phyloP scores from a whole-genome alignment of 2,113 vertebrate genomes.

The Alligator sinensis region DNA sequence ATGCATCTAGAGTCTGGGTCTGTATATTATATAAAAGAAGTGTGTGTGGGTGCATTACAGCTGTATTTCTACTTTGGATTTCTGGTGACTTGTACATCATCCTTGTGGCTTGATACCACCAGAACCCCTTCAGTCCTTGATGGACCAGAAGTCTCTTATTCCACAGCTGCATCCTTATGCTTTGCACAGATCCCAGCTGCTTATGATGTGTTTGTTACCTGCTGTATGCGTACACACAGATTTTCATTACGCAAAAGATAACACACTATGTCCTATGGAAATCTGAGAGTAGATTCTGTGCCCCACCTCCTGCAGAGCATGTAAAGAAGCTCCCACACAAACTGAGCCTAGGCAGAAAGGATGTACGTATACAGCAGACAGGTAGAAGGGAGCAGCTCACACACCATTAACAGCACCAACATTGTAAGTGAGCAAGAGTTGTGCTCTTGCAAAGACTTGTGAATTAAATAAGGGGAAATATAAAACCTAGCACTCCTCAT shows the following conservation, averaged over 20 bases:
- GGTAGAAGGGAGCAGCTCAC: neutral
- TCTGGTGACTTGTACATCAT: neutral
- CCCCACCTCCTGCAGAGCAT: neutral
- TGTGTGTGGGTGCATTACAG: neutral
- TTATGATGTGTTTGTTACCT: neutral
- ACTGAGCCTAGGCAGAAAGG: neutral
- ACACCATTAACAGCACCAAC: neutral
- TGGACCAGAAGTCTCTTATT: neutral
- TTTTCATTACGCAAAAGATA: neutral
- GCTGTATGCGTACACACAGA: neutral
- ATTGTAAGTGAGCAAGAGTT: neutral
- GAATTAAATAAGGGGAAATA: neutral
- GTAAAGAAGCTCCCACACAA: neutral
- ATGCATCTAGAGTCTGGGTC: neutral
- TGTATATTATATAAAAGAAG: neutral
- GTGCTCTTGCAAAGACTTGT: neutral
- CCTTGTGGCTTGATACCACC: neutral
- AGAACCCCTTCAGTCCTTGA: neutral
- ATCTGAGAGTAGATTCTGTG: neutral
- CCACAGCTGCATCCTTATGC: neutral
- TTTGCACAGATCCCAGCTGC: neutral
- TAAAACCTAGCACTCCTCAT: neutral
- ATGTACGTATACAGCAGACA: neutral
- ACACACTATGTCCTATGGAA: neutral
- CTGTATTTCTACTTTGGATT: neutral